Evolutionary conservation across 2,113 vertebrate species (phyloP), one percentile per base, ranked within the genome.

Genomic region (Perccottus glenii): DNA sequence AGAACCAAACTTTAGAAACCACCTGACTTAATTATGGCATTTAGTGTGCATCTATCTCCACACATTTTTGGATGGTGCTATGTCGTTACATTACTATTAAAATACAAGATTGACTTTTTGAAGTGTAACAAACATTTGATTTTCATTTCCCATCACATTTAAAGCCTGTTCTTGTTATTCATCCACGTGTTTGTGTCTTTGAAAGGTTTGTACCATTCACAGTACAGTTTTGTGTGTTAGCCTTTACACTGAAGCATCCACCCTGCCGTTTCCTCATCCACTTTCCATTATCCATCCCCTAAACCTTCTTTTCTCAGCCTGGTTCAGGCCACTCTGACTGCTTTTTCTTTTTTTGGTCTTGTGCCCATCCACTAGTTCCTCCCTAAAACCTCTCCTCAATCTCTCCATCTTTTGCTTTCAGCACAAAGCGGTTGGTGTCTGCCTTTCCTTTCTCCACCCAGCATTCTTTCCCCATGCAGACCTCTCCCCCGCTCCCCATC

Each of bases 381-480:
- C 85, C 84, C 70, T 65, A 64, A 67, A 64, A 73, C 75, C 75
- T 66, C 65, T 76, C 69, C 52, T 67, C 65, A 46, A 58, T 77
- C 82, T 84, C 77, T 84, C 74, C 9, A 74, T 84, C 81, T 69
- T 64, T 90, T 91, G 89, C 92, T 94, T 89, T 94, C 91, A 93
- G 90, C 92, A 96, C 93, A 92, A 90, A 93, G 91, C 89, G 86
- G 79, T 85, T 83, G 80, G 74, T 92, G 92, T 93, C 91, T 90
- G 84, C 92, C 93, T 94, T 91, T 92, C 92, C 52, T 55, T 93
- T 95, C 93, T 92, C 92, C 94, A 93, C 94, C 94, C 94, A 91
- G 87, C 94, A 93, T 94, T 95, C 94, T 93, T 95, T 93, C 94
- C 93, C 92, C 90, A 90, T 87, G 87, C 89, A 92, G 89, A 88